phyloP scores from a whole-genome alignment of 2,888 invertebrate genomes.

The Carpatolechia fugitivella region DNA sequence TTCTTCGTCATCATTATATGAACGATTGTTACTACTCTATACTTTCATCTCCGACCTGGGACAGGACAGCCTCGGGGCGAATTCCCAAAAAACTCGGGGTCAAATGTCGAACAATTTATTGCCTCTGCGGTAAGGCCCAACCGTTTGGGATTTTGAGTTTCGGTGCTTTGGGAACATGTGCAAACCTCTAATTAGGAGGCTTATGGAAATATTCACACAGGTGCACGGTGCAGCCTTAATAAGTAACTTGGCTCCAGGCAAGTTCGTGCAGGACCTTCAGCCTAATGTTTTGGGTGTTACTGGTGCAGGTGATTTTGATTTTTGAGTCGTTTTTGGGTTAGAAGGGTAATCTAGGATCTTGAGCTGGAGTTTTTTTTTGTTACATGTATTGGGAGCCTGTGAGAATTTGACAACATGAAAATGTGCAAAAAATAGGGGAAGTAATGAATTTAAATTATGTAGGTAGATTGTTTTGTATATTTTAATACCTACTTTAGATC shows the following conservation, averaged over 20 bases:
- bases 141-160: slow-evolving; percentile 57
- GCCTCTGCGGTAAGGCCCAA: slow-evolving; percentile 70
- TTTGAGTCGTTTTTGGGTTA: slow-evolving; percentile 53
- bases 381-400: slow-evolving; percentile 7
- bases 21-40: slow-evolving; percentile 41
- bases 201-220: slow-evolving; percentile 79
- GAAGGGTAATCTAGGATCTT: slow-evolving; percentile 55
- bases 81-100: slow-evolving; percentile 72
- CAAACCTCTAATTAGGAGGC: slow-evolving; percentile 78
- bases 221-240: slow-evolving; percentile 73
- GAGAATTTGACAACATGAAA: not conserved
- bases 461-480: not conserved
- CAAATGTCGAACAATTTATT: slow-evolving; percentile 79
- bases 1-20: slow-evolving; percentile 7
- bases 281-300: slow-evolving; percentile 72
- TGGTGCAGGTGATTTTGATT: slow-evolving; percentile 61
- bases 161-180: slow-evolving; percentile 71
- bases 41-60: slow-evolving; percentile 42
- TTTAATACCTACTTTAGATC: too few species aligned
- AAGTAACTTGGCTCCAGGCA: slow-evolving; percentile 73
- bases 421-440: not conserved
- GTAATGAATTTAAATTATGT: not conserved
- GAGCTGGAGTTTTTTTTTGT: slow-evolving; percentile 6
- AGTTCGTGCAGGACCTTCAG: slow-evolving; percentile 62
- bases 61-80: slow-evolving; percentile 65